phyloP scores from a whole-genome alignment of 2,888 invertebrate genomes.

The Eugnorisma glareosa region DNA sequence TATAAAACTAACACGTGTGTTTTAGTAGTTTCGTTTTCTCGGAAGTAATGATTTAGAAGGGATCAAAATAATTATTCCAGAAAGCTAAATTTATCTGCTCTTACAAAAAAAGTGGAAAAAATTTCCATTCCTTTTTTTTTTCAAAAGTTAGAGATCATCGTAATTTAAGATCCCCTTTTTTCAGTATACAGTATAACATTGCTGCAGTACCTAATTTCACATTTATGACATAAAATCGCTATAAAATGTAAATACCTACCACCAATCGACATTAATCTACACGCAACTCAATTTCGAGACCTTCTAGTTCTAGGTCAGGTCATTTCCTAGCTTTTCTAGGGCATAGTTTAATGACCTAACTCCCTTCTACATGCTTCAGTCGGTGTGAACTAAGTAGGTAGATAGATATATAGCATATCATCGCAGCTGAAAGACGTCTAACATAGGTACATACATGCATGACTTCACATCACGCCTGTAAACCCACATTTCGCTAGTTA shows the following conservation, averaged over 20 bases:
- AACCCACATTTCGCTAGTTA: too few species aligned
- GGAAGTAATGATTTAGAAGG: not conserved
- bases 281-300: conserved; percentile 18
- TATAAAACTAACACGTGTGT: too few species aligned
- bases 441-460: too few species aligned
- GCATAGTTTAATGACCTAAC: not conserved
- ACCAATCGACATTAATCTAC: conserved; percentile 21
- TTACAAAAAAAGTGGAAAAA: not conserved
- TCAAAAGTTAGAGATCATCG: not conserved
- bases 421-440: too few species aligned
- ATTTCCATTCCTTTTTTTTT: not conserved
- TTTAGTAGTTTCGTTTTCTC: too few species aligned
- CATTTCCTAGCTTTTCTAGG: not conserved
- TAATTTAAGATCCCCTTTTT: not conserved
- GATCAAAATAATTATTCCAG: not conserved
- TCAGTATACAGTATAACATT: not conserved
- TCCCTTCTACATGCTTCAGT: not conserved
- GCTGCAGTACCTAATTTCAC: not conserved
- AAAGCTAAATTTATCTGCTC: not conserved
- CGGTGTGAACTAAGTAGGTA: not conserved
- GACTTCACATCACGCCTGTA: too few species aligned
- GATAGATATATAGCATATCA: too few species aligned
- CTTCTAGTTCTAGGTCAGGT: conserved; percentile 26
- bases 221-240: conserved; percentile 38
- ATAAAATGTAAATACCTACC: conserved; percentile 18